Conservation (phyloP, 2,113 vertebrate species). For the Lutjanus erythropterus region DNA sequence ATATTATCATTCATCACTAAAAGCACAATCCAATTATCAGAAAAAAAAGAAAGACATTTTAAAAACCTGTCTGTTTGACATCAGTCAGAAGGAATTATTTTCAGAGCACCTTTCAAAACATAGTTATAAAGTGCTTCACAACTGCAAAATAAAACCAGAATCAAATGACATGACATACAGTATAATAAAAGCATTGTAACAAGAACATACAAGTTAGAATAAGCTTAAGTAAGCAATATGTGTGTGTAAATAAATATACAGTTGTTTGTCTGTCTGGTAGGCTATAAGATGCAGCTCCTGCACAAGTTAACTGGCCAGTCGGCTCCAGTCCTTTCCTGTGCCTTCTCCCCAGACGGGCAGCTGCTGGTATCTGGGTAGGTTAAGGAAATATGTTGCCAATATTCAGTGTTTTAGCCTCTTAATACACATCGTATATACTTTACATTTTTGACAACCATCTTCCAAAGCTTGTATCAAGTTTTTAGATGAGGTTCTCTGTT, state of each 20-base stretch:
- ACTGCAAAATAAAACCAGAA: too few species aligned
- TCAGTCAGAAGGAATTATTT: not conserved
- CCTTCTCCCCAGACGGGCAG: conserved; percentile 91
- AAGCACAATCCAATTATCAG: too few species aligned
- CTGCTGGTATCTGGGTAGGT: conserved; percentile 92
- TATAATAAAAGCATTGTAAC: too few species aligned
- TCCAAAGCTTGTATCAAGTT: not conserved
- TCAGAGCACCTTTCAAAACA: too few species aligned
- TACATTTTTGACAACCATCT: not conserved
- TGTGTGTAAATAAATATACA: not conserved
- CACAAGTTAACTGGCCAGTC: conserved; percentile 87
- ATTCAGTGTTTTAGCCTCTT: not conserved
- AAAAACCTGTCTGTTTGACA: too few species aligned
- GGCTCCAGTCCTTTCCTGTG: conserved; percentile 93
- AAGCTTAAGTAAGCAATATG: too few species aligned
- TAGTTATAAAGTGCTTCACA: too few species aligned
- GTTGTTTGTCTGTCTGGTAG: conserved; percentile 75
- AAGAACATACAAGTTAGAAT: too few species aligned
- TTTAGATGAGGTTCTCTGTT: not conserved
- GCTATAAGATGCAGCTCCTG: conserved; percentile 87
- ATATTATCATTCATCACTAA: not conserved
- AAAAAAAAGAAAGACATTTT: too few species aligned
- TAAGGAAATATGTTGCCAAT: too few species aligned
- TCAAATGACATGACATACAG: too few species aligned
- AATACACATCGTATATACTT: not conserved